Conservation (phyloP, 2,888 invertebrate species). For the Danaus chrysippus region DNA sequence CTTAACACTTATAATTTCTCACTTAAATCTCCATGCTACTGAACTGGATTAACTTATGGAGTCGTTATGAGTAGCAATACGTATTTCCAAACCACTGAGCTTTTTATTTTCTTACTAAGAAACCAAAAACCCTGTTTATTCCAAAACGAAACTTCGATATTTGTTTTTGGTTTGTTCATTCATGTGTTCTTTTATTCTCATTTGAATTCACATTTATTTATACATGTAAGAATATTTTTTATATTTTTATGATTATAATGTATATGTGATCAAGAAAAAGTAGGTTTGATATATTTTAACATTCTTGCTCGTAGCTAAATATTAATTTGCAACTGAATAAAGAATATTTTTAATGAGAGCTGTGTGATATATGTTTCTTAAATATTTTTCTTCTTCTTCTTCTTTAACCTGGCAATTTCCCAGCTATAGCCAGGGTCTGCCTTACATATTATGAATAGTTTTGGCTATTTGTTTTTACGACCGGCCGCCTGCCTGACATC, state of each 20-base stretch:
- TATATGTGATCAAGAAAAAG: no score
- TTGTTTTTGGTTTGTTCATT: background rate
- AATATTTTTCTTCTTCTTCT: no score
- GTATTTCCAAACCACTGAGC: constrained; percentile 41
- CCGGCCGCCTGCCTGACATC: no score
- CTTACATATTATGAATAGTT: no score
- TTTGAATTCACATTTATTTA: background rate
- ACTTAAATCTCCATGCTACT: background rate
- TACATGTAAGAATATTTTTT: background rate
- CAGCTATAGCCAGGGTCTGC: no score
- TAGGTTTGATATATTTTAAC: no score
- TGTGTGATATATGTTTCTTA: no score
- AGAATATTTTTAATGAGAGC: no score
- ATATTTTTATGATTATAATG: background rate
- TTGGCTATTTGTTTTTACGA: no score
- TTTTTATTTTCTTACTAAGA: constrained; percentile 42
- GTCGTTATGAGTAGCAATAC: background rate
- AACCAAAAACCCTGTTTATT: constrained; percentile 34
- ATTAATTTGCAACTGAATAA: no score
- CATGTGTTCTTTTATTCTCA: background rate
- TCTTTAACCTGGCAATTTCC: no score
- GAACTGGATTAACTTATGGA: background rate
- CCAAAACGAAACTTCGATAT: background rate
- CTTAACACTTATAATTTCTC: background rate
- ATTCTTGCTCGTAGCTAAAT: no score